Evolutionary conservation across 1,140 invertebrate species (phyloP).

Genomic region (Apis cerana): DNA sequence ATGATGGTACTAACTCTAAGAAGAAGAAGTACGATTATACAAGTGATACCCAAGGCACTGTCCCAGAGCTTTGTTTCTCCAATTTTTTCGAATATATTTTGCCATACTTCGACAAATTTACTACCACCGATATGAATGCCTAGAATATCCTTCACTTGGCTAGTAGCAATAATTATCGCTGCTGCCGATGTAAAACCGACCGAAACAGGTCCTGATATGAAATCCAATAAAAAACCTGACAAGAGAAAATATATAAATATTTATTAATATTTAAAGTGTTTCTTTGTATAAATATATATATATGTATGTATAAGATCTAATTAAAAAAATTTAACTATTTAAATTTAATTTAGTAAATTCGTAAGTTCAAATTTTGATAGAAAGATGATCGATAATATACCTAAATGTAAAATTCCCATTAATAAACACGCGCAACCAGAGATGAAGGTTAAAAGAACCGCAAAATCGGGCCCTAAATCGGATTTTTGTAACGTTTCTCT

Average conservation of each 20-base stretch:
- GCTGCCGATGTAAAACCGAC: conserved; percentile 95
- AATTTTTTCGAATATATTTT: conserved; percentile 85
- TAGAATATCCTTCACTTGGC: conserved; percentile 91
- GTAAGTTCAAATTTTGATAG: neutral
- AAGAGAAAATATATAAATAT: conserved; percentile 44
- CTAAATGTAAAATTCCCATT: conserved; percentile 92
- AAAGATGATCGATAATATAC: conserved; percentile 76
- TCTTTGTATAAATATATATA: neutral
- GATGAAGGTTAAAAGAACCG: conserved; percentile 90
- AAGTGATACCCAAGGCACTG: conserved; percentile 84
- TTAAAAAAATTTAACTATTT: neutral
- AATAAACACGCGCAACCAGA: conserved; percentile 89
- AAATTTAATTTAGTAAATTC: neutral
- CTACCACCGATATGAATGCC: conserved; percentile 85
- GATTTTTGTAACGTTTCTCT: conserved; percentile 83
- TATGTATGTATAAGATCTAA: neutral
- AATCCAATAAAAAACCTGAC: conserved; percentile 93
- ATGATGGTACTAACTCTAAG: conserved; percentile 83
- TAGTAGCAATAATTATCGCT: conserved; percentile 92
- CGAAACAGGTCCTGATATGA: conserved; percentile 95
- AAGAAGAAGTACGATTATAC: conserved; percentile 85
- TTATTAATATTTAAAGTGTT: neutral
- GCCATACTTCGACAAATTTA: conserved; percentile 85
- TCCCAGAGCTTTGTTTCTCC: conserved; percentile 86
- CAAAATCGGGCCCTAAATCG: conserved; percentile 86